Evolutionary conservation across 2,113 vertebrate species (phyloP).

Genomic region (Meriones unguiculatus): DNA sequence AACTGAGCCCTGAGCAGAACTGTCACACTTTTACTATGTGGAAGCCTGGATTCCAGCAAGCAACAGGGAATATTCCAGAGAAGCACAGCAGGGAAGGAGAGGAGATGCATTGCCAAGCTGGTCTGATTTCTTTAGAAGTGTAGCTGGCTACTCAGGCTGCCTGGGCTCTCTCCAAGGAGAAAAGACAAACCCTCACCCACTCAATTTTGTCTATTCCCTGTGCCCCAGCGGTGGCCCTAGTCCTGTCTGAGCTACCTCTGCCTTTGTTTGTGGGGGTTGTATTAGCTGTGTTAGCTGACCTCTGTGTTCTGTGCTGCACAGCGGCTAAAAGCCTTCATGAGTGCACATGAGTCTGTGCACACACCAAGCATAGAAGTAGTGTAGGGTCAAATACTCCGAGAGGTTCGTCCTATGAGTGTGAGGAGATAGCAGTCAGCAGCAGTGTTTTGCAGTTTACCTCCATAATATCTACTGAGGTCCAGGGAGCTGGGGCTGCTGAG

Average conservation of each 20-base stretch:
- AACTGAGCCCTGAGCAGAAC: not conserved
- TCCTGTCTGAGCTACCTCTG: not conserved
- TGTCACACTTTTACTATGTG: not conserved
- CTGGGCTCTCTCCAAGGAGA: not conserved
- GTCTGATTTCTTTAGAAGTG: not conserved
- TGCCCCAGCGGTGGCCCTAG: not conserved
- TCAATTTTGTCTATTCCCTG: not conserved
- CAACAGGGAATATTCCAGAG: fast-evolving
- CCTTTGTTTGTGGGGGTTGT: not conserved
- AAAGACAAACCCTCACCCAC: not conserved
- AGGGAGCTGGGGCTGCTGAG: not conserved
- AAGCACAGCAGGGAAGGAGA: not conserved
- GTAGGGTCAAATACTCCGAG: fast-evolving
- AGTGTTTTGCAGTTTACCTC: not conserved
- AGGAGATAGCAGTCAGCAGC: not conserved
- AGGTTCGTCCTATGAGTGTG: not conserved
- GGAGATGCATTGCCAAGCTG: not conserved
- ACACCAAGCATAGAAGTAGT: not conserved
- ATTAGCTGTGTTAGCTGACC: not conserved
- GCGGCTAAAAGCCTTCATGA: not conserved
- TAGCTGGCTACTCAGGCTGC: not conserved
- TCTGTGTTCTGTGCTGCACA: fast-evolving
- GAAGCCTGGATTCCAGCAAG: not conserved
- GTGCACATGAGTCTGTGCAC: not conserved
- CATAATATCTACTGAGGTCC: not conserved